Percentiles rank a stretch among this genome's conserved stretches.
These are phyloP conservation scores for Brachionus rubens DNA, from an alignment of 1,140 invertebrate genomes.

Conservation along the genomic window DNA sequence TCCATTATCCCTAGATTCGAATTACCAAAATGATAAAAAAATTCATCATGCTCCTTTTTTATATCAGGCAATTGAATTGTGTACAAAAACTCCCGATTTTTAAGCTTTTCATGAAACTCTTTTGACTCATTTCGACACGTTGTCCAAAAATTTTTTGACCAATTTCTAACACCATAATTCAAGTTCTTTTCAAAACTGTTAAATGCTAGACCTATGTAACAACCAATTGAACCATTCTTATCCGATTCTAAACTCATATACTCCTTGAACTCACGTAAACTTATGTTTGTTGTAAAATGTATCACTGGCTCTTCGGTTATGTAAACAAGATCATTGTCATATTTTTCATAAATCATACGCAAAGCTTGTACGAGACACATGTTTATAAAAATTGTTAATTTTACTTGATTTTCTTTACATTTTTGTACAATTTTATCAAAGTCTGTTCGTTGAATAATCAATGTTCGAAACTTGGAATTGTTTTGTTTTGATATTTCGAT, in stretches of 20 bases:
- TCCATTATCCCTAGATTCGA: conserved; percentile 39
- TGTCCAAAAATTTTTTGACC: conserved; percentile 8
- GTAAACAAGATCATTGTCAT: neutral
- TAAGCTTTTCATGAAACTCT: neutral
- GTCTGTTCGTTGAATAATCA: neutral
- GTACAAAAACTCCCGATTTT: conserved; percentile 3
- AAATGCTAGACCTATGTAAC: conserved; percentile 26
- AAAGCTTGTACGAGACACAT: conserved; percentile 13
- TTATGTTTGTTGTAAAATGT: conserved; percentile 27
- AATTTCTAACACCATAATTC: conserved; percentile 1
- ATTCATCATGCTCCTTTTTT: neutral
- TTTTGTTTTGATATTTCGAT: conserved; percentile 30
- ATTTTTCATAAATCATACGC: conserved; percentile 14
- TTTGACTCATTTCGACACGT: neutral
- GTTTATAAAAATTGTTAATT: conserved; percentile 35
- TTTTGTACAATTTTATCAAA: conserved; percentile 24
- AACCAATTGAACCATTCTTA: conserved; percentile 20
- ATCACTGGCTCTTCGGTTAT: neutral
- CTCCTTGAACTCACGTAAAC: conserved; percentile 6
- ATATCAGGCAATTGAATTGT: neutral
- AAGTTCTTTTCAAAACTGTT: neutral
- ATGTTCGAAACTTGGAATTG: conserved; percentile 27
- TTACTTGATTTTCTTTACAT: conserved; percentile 28
- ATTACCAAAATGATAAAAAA: conserved; percentile 44
- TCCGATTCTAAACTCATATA: neutral